These are phyloP conservation scores for Xylota segnis DNA, from an alignment of 2,888 invertebrate species.

Conservation along the genomic window DNA sequence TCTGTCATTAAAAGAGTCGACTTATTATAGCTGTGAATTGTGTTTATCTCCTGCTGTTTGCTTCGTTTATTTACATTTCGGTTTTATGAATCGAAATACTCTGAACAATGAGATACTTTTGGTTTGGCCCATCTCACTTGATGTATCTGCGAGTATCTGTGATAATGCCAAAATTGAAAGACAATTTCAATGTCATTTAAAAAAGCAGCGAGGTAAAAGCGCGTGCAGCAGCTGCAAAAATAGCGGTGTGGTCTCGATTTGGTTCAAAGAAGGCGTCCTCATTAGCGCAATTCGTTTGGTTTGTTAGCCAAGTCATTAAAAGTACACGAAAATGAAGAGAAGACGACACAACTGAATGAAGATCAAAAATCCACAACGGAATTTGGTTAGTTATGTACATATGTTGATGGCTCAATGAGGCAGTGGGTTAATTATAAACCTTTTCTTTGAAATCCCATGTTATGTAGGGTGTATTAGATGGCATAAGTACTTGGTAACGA, in stretches of 20 bases:
- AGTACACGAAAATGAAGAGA: constrained; percentile 36
- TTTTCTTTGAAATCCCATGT: constrained; percentile 2
- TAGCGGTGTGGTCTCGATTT: constrained; percentile 52
- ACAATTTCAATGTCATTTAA: constrained; percentile 50
- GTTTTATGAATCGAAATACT: not conserved
- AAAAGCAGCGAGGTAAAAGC: constrained; percentile 5
- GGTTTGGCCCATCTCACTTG: not conserved
- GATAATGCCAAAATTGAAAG: constrained; percentile 27
- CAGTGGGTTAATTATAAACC: constrained; percentile 44
- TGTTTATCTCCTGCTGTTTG: constrained; percentile 22
- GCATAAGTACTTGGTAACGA: not conserved
- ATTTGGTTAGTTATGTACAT: not conserved
- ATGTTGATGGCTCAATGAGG: constrained; percentile 41
- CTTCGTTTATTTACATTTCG: constrained; percentile 11
- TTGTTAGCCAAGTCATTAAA: constrained; percentile 34
- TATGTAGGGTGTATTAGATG: not conserved
- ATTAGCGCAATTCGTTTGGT: constrained; percentile 47
- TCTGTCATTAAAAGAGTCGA: constrained; percentile 12
- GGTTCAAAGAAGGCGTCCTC: constrained; percentile 57
- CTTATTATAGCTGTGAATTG: constrained; percentile 34
- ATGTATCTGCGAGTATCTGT: not conserved
- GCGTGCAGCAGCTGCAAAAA: constrained; percentile 2
- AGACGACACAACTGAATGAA: constrained; percentile 16
- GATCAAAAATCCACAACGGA: constrained; percentile 19
- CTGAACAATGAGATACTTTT: not conserved